phyloP scores from a whole-genome alignment of 1,140 invertebrate species.

The Chymomyza costata region DNA sequence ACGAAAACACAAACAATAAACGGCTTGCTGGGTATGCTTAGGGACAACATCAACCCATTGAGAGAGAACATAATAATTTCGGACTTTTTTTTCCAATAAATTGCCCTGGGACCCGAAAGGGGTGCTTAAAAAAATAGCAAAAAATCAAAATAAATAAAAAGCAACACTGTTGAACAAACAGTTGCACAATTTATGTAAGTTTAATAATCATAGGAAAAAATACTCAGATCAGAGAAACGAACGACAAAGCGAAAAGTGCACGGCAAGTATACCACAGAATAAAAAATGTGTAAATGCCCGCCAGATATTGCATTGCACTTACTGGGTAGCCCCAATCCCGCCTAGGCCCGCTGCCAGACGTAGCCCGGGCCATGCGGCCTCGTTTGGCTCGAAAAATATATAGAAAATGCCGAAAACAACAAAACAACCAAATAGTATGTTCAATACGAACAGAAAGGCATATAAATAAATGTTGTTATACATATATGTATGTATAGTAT shows the following conservation, averaged over 20 bases:
- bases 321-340: too few species aligned
- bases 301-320: constrained; percentile 8
- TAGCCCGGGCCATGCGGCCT: too few species aligned
- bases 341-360: too few species aligned
- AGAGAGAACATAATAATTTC: constrained; percentile 37
- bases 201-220: constrained; percentile 49
- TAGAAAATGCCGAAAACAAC: too few species aligned
- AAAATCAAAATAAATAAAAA: constrained; percentile 32
- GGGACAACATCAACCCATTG: background rate
- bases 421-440: too few species aligned
- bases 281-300: constrained; percentile 29
- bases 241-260: constrained; percentile 26
- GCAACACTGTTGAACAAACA: constrained; percentile 55
- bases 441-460: too few species aligned
- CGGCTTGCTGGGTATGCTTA: too few species aligned
- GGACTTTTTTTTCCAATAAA: constrained; percentile 37
- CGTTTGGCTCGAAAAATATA: too few species aligned
- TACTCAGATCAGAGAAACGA: constrained; percentile 11
- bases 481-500: too few species aligned
- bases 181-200: constrained; percentile 51
- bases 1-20: constrained; percentile 46
- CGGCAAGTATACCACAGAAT: constrained; percentile 25
- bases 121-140: too few species aligned
- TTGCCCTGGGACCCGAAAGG: constrained; percentile 4
- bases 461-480: too few species aligned